Evolutionary conservation across 2,888 invertebrate species (phyloP).

Genomic region (Brachypalpus laphriformis): DNA sequence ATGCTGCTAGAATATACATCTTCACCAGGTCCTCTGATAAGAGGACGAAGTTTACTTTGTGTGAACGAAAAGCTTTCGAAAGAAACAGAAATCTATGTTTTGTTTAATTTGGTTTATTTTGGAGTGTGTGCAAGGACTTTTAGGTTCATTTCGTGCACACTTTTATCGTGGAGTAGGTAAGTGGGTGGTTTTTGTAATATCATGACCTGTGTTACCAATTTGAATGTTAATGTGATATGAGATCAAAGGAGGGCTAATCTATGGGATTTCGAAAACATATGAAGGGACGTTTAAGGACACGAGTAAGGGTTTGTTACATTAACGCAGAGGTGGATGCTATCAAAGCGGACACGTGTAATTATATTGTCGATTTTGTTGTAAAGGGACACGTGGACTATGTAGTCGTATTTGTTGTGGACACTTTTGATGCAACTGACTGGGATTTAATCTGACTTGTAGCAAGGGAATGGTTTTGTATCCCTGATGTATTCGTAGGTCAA

Average conservation of each 20-base stretch:
- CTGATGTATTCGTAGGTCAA: too few species aligned
- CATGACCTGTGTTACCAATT: slow-evolving; percentile 66
- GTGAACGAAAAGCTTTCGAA: slow-evolving; percentile 19
- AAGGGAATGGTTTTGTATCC: too few species aligned
- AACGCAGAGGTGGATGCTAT: background rate
- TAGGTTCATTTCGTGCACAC: slow-evolving; percentile 20
- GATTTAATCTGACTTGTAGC: too few species aligned
- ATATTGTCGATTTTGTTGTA: background rate
- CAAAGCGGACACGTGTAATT: slow-evolving; percentile 1
- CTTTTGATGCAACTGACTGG: too few species aligned
- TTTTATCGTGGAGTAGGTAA: background rate
- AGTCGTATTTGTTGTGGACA: too few species aligned
- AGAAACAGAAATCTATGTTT: slow-evolving; percentile 30
- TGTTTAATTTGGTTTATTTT: slow-evolving; percentile 5
- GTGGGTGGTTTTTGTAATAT: slow-evolving; percentile 41
- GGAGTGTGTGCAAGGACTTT: slow-evolving; percentile 31
- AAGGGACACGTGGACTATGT: background rate
- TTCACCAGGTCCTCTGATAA: background rate
- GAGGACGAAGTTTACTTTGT: slow-evolving; percentile 1
- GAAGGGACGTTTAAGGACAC: background rate
- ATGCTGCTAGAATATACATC: slow-evolving; percentile 15
- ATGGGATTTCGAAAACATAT: background rate
- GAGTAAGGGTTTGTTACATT: background rate
- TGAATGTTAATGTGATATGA: slow-evolving; percentile 54
- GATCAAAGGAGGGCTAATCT: slow-evolving; percentile 56